Percentiles rank a stretch among this genome's conserved stretches.
Evolutionary conservation across 2,888 invertebrate genomes (phyloP).

Genomic region (Volucella inflata): DNA sequence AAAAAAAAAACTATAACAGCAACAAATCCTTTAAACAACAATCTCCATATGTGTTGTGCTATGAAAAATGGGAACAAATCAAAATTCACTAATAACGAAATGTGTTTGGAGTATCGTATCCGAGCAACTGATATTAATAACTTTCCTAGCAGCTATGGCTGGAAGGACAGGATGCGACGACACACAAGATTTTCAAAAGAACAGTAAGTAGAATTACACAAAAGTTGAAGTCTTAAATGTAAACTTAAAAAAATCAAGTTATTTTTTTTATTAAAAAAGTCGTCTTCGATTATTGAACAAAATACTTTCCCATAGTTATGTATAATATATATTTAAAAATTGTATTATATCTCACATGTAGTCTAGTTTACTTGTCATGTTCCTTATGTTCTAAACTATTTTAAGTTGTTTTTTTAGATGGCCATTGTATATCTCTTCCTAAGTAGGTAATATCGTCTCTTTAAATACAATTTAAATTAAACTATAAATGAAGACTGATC

Average conservation of each 20-base stretch:
- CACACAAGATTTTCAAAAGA: constrained; percentile 84
- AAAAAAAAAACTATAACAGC: constrained; percentile 19
- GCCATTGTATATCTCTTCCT: too few species aligned
- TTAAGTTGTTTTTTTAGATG: too few species aligned
- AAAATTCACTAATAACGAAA: constrained; percentile 75
- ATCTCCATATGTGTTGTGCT: constrained; percentile 76
- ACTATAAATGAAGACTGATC: too few species aligned
- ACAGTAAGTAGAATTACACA: constrained; percentile 81
- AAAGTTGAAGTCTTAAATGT: neutral
- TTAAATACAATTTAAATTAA: too few species aligned
- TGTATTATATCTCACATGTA: too few species aligned
- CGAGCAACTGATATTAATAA: constrained; percentile 76
- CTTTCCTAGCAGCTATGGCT: constrained; percentile 78
- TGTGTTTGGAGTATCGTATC: constrained; percentile 76
- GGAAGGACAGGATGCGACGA: constrained; percentile 82
- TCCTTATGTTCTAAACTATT: too few species aligned
- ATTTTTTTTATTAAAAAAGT: neutral
- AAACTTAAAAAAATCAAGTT: neutral
- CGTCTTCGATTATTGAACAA: too few species aligned
- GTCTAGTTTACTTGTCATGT: too few species aligned
- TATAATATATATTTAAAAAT: too few species aligned
- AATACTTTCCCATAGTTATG: too few species aligned
- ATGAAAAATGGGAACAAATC: constrained; percentile 77
- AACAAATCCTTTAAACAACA: constrained; percentile 42
- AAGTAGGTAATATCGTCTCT: too few species aligned